These are phyloP conservation scores for Dermatophagoides farinae DNA, from an alignment of 1,140 invertebrate species.

Conservation along the genomic window DNA sequence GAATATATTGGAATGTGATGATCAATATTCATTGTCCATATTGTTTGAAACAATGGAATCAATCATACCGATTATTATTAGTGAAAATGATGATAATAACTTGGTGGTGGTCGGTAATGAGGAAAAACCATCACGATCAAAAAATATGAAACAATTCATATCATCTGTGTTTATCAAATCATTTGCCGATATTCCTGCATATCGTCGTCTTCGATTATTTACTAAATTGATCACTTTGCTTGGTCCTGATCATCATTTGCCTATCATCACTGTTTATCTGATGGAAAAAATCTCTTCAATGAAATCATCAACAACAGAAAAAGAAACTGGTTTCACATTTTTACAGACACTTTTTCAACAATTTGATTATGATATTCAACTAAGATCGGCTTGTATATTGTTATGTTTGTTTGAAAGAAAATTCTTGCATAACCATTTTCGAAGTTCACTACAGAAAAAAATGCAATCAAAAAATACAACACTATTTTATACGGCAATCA, in stretches of 20 bases:
- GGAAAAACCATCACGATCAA: conserved; percentile 15
- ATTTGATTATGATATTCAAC: background rate
- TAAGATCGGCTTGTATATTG: background rate
- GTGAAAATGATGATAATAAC: conserved; percentile 22
- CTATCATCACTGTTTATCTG: conserved; percentile 31
- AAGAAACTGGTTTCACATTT: background rate
- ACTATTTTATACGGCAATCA: background rate
- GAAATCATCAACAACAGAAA: conserved; percentile 8
- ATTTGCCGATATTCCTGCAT: conserved; percentile 66
- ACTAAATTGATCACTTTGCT: conserved; percentile 52
- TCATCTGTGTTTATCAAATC: conserved; percentile 74
- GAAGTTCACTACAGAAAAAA: background rate
- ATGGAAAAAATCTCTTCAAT: conserved; percentile 22
- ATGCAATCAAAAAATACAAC: too few relatives aligned
- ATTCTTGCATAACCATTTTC: background rate
- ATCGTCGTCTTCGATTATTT: conserved; percentile 57
- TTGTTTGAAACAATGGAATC: conserved; percentile 73
- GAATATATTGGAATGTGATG: conserved; percentile 68
- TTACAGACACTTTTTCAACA: background rate
- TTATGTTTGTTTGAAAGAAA: conserved; percentile 12
- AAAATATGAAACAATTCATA: conserved; percentile 34
- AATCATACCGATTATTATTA: conserved; percentile 59
- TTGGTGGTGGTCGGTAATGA: too few relatives aligned
- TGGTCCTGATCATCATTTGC: conserved; percentile 41
- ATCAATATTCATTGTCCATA: conserved; percentile 78